Evolutionary conservation across 2,888 invertebrate genomes (phyloP).

Genomic region (Erynnis tages): DNA sequence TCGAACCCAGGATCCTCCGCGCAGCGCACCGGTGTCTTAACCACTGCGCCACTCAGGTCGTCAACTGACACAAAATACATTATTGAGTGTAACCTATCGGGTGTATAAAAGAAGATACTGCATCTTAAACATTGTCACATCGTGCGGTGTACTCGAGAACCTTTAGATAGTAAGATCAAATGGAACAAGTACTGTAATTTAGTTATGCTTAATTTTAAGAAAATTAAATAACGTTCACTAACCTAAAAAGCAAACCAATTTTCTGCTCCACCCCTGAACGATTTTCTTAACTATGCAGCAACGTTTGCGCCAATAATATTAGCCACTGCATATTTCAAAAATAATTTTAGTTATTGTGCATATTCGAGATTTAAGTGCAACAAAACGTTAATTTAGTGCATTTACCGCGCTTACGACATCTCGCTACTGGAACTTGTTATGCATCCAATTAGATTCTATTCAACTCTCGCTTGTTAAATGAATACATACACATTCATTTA

Average conservation of each 20-base stretch:
- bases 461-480: background rate
- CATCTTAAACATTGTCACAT: too few relatives aligned
- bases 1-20: too few relatives aligned
- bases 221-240: background rate
- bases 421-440: background rate
- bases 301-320: conserved; percentile 3
- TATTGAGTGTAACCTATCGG: too few relatives aligned
- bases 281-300: conserved; percentile 16
- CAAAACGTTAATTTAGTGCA: conserved; percentile 5
- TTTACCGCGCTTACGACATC: background rate
- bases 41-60: too few relatives aligned
- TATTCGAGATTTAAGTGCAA: conserved; percentile 6
- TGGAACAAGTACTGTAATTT: too few relatives aligned
- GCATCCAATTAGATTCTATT: conserved; percentile 3
- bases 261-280: conserved; percentile 6
- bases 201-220: too few relatives aligned
- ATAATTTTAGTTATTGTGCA: conserved; percentile 14
- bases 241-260: conserved; percentile 1
- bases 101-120: too few relatives aligned
- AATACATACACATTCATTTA: background rate
- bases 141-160: too few relatives aligned
- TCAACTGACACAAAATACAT: too few relatives aligned
- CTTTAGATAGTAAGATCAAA: too few relatives aligned
- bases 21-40: too few relatives aligned
- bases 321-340: conserved; percentile 11